Conservation (phyloP, 2,888 invertebrate species). For the Latrodectus hesperus region DNA sequence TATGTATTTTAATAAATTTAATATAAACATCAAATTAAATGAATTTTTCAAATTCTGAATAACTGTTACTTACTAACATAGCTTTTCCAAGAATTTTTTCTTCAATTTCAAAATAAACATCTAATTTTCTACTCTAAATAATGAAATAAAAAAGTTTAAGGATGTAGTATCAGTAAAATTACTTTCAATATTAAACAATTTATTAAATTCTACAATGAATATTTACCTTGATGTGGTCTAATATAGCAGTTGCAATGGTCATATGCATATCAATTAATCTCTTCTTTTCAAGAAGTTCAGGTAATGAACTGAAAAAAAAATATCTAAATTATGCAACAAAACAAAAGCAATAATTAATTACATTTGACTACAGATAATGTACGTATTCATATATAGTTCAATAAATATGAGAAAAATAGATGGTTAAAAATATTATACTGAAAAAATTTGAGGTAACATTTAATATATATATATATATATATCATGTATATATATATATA, state of each 20-base stretch:
- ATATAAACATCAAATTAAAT: too few species aligned
- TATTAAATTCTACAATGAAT: not conserved
- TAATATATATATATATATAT: too few species aligned
- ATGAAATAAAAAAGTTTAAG: not conserved
- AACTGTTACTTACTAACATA: constrained; percentile 72
- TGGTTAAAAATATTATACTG: too few species aligned
- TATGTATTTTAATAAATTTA: too few species aligned
- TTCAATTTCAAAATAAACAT: constrained; percentile 97
- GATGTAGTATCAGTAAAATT: not conserved
- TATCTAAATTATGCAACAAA: not conserved
- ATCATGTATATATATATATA: too few species aligned
- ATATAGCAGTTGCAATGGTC: constrained; percentile 89
- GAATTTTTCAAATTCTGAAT: too few species aligned
- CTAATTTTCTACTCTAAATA: constrained; percentile 86
- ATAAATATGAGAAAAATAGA: too few species aligned
- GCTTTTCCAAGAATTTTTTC: constrained; percentile 92
- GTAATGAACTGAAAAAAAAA: constrained; percentile 82
- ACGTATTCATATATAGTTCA: too few species aligned
- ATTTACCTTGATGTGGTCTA: constrained; percentile 79
- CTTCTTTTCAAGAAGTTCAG: constrained; percentile 97
- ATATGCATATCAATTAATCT: constrained; percentile 99
- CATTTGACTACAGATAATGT: too few species aligned
- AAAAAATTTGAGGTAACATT: too few species aligned
- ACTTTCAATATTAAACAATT: not conserved
- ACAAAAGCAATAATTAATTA: too few species aligned